Conservation (phyloP, 2,113 vertebrate genomes). For the Pterocles burchelli region DNA sequence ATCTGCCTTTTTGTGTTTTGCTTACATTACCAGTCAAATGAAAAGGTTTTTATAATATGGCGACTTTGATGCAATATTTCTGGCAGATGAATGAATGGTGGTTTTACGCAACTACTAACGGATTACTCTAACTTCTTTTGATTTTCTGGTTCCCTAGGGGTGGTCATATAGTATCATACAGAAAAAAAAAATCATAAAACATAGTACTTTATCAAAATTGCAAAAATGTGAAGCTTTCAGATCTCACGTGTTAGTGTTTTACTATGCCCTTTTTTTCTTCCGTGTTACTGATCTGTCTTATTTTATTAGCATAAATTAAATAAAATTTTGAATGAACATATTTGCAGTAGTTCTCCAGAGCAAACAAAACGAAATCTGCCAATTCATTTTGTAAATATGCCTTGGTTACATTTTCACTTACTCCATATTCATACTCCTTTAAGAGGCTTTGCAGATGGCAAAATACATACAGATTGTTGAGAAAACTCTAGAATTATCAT, state of each 20-base stretch:
- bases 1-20: not conserved
- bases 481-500: conserved; percentile 29
- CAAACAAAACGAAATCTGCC: conserved; percentile 55
- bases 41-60: not conserved
- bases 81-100: not conserved
- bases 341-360: conserved; percentile 59
- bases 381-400: conserved; percentile 67
- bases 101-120: not conserved
- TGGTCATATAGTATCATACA: not conserved
- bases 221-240: not conserved
- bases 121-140: not conserved
- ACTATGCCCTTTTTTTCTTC: not conserved
- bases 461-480: conserved; percentile 13
- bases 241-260: conserved; percentile 12
- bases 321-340: conserved; percentile 52
- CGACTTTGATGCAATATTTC: not conserved
- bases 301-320: conserved; percentile 58
- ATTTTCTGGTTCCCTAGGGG: not conserved
- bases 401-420: not conserved
- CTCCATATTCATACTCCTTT: conserved; percentile 56
- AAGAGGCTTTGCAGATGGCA: conserved; percentile 63
- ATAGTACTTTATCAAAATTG: not conserved
- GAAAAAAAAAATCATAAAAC: not conserved
- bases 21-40: not conserved
- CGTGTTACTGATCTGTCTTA: conserved; percentile 21